Base-by-base conservation (phyloP, 2,797 vertebrate genomes). In the Lateolabrax maculatus region DNA sequence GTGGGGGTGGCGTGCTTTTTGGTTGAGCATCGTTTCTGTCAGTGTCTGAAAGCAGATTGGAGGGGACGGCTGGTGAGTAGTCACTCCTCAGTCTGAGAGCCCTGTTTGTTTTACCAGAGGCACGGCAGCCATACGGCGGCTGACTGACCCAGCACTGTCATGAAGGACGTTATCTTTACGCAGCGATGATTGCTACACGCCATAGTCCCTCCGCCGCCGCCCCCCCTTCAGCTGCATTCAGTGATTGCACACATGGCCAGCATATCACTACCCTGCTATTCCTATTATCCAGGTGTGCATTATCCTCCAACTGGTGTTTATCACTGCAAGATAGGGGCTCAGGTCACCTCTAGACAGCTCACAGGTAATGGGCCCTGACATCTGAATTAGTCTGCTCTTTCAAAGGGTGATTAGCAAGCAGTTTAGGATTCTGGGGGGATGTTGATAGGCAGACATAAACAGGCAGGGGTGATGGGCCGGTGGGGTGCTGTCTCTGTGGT, bases 321-420 rank as follows among this genome's bases (percentile, higher is more conserved):
- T 90, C 84, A 57, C 60, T 36, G 80, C 71, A 43, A 70, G 88
- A 89, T 90, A 56, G 87, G 75, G 83, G 75, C 89, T 75, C 64
- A 39, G 87, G 87, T 92, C 90, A 93, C 91, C 93, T 91, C 84
- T 52, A 90, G 84, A 91, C 83, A 70, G 82, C 88, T 93, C 90
- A 83, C 84, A 88, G 91, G 90, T 92, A 92, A 94, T 88, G 89
- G 86, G 79, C 84, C 90, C 72, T 92, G 88, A 89, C 92, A 89
- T 92, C 90, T 90, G 89, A 92, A 91, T 93, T 93, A 90, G 83
- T 78, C 83, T 84, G 90, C 85, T 87, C 81, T 87, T 87, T 86
- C 89, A 89, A 81, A 84, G 67, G 81, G 65, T 91, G 89, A 94
- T 94, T 93, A 91, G 89, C 81, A 72, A 77, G 78, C 85, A 74